Base-by-base conservation (phyloP, 2,888 invertebrate species). In the Himalopsyche anomala region DNA sequence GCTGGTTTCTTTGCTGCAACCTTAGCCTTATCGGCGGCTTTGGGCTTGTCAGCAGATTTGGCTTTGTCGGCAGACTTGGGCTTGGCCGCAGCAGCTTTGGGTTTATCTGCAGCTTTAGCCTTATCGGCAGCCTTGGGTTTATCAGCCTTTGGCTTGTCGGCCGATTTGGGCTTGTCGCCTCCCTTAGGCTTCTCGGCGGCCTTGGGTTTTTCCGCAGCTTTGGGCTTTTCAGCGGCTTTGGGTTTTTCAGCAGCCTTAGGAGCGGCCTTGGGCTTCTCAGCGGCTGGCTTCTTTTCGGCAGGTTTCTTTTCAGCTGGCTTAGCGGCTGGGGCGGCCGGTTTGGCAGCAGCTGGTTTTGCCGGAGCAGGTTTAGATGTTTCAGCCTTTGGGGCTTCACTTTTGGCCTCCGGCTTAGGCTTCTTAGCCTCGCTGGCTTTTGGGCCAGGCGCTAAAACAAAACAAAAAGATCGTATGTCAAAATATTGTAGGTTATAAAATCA, bases 1-100 rank as follows among this genome's bases (percentile, higher is more conserved):
- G 93, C 92, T 89, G 93, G 92, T 89, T 94, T 91, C 89, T 93
- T 93, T 36, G 92, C 93, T 90, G 93, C 93, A 80, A 94, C 91
- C 90, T 82, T 83, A 36, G 89, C 88, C 90, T 90, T 84, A 89
- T 89, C 87, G 42, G 54, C 83, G 19, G 89, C 89, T 82, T 89
- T 89, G 81, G 90, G 89, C 12, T 89, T 89, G 9, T 90, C 89
- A 81, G 93, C 92, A 74, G 93, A 92, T 89, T 93, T 93, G 0
- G 93, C 93, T 91, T 92, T 93, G 11, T 89, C 89, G 40, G 89
- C 88, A 80, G 89, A 85, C 45, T 89, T 88, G 9, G 86, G 83
- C 38, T 87, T 85, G 45, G 92, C 91, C 5, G 51, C 51, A 8
- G 92, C 91, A 11, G 92, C 90, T 51, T 91, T 90, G n/a, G 86